phyloP scores from a whole-genome alignment of 2,888 invertebrate genomes.

The Portevinia maculata region DNA sequence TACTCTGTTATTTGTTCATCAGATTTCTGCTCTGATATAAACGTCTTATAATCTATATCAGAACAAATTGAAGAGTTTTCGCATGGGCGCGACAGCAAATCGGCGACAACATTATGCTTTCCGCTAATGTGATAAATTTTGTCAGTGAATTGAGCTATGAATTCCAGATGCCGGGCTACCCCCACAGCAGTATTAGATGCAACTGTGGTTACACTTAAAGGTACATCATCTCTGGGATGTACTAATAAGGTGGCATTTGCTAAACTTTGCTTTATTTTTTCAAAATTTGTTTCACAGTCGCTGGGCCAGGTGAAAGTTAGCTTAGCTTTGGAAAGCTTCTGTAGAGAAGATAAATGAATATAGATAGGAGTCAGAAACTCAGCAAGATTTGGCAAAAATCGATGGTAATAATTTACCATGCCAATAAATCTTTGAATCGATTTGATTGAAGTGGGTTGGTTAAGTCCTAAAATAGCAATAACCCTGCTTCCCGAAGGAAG shows the following conservation, averaged over 20 bases:
- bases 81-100: no score
- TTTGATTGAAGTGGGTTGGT: conserved; percentile 11
- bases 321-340: not conserved
- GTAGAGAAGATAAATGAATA: no score
- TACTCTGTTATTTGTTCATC: conserved; percentile 10
- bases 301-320: not conserved
- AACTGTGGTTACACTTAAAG: not conserved
- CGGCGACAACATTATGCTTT: conserved; percentile 57
- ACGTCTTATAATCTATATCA: not conserved
- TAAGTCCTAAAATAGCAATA: conserved; percentile 1
- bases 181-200: conserved; percentile 3
- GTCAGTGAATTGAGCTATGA: no score
- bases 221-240: conserved; percentile 3
- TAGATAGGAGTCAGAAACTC: no score
- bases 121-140: conserved; percentile 17
- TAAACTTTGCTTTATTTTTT: not conserved
- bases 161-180: no score
- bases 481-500: conserved; percentile 6
- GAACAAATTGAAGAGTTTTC: not conserved
- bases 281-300: not conserved
- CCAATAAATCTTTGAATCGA: conserved; percentile 18
- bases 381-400: no score
- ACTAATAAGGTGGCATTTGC: not conserved
- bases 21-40: conserved; percentile 1
- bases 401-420: no score